phyloP scores from a whole-genome alignment of 2,797 vertebrate genomes.

The Gymnothorax javanicus region DNA sequence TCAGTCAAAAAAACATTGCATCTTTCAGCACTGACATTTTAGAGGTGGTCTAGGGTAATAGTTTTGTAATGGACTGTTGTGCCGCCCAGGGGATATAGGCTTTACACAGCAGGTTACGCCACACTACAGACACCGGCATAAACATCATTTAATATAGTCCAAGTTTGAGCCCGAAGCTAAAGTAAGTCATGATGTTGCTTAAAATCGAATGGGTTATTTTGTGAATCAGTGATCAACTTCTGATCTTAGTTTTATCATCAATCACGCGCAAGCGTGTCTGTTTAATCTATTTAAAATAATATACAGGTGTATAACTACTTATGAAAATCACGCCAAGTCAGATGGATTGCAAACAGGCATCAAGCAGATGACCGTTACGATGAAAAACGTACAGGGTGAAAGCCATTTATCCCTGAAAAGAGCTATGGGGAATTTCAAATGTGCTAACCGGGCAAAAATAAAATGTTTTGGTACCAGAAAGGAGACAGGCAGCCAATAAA shows the following conservation, averaged over 20 bases:
- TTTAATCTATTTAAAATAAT: neutral
- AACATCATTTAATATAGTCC: neutral
- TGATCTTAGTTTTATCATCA: neutral
- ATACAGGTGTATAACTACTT: neutral
- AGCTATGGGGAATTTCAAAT: neutral
- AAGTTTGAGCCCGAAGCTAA: neutral
- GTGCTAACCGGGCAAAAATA: neutral
- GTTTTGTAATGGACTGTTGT: neutral
- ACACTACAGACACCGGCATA: neutral
- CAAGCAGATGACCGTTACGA: neutral
- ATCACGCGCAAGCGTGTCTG: neutral
- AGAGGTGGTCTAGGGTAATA: slow-evolving; percentile 10
- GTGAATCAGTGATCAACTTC: neutral
- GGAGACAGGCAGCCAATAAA: neutral
- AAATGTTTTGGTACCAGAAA: neutral
- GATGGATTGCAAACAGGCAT: neutral
- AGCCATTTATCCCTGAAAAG: neutral
- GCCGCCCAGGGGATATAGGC: neutral
- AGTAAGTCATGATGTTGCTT: neutral
- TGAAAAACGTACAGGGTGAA: neutral
- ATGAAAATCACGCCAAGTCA: neutral
- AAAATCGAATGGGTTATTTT: neutral
- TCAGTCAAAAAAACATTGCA: neutral
- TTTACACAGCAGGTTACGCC: neutral
- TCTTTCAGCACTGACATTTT: slow-evolving; percentile 10